Evolutionary conservation across 2,888 invertebrate genomes (phyloP).

Genomic region (Heteropelma amictum): DNA sequence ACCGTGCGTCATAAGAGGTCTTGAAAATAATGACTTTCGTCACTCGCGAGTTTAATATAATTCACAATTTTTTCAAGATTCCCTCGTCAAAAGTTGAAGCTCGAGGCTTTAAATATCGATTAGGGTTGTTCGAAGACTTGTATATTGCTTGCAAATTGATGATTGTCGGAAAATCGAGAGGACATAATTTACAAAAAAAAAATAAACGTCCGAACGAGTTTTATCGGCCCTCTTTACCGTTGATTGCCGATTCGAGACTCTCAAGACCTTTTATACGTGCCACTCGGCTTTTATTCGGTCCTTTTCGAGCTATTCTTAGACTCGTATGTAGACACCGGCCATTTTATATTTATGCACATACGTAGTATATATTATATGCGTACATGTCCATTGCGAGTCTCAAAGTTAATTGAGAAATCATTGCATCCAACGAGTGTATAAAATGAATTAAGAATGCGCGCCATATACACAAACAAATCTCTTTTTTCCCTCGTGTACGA

Average conservation of each 20-base stretch:
- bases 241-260: background rate
- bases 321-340: background rate
- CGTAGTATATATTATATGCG: background rate
- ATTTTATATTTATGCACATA: background rate
- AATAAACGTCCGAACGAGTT: too few relatives aligned
- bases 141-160: too few relatives aligned
- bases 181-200: too few relatives aligned
- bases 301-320: slow-evolving; percentile 31
- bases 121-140: too few relatives aligned
- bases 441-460: slow-evolving; percentile 6
- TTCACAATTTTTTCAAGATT: too few relatives aligned
- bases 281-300: slow-evolving; percentile 32
- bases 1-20: too few relatives aligned
- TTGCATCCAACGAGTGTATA: slow-evolving; percentile 9
- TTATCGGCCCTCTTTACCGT: background rate
- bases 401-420: slow-evolving; percentile 53
- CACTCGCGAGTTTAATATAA: too few relatives aligned
- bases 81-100: too few relatives aligned
- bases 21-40: too few relatives aligned
- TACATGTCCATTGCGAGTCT: background rate
- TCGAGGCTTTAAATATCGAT: too few relatives aligned
- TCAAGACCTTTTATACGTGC: slow-evolving; percentile 3
- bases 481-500: background rate
- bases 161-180: too few relatives aligned
- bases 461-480: slow-evolving; percentile 7